phyloP scores from a whole-genome alignment of 2,797 vertebrate species.

The Halcyon chelicuti region DNA sequence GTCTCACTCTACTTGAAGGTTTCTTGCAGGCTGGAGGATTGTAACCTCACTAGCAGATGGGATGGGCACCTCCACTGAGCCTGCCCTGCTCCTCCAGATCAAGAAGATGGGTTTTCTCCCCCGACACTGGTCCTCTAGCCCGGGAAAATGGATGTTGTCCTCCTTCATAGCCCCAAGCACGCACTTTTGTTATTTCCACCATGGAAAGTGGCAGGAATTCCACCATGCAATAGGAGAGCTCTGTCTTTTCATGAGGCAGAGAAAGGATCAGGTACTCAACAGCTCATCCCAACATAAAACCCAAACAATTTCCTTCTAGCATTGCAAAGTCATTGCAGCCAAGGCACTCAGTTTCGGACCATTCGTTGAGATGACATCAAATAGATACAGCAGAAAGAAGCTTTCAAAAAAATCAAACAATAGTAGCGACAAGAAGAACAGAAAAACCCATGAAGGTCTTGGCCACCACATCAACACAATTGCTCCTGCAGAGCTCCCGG shows the following conservation, averaged over 20 bases:
- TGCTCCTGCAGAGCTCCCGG: background rate
- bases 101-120: background rate
- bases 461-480: background rate
- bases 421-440: accelerated
- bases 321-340: accelerated
- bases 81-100: background rate
- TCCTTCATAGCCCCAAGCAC: accelerated
- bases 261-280: background rate
- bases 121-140: background rate
- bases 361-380: background rate
- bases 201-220: background rate
- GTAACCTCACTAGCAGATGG: background rate
- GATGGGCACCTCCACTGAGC: background rate
- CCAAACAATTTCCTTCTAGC: background rate
- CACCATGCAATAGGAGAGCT: background rate
- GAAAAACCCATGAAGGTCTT: background rate
- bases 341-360: accelerated
- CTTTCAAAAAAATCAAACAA: background rate
- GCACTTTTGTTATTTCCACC: background rate
- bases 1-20: background rate
- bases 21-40: background rate
- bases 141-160: background rate
- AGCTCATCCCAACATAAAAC: background rate
- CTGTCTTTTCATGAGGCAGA: background rate
- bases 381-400: background rate